Percentiles rank a stretch among this genome's conserved stretches.
Evolutionary conservation across 2,888 invertebrate genomes (phyloP).

Genomic region (Acleris holmiana): DNA sequence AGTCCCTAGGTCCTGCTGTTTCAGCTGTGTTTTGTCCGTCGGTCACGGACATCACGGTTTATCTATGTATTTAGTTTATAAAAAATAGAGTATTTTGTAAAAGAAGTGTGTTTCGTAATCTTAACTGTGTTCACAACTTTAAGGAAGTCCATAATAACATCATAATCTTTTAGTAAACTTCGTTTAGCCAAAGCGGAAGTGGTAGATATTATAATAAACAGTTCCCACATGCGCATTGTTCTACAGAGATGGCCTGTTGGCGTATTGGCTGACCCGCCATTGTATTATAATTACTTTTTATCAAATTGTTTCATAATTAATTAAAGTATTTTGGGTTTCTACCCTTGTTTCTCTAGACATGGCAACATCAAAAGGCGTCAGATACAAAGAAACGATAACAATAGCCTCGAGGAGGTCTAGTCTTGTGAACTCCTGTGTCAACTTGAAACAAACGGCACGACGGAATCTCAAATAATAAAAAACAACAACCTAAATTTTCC

Average conservation of each 20-base stretch:
- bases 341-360: neutral
- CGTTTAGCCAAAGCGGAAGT: too few species aligned
- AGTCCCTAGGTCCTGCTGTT: too few species aligned
- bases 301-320: conserved; percentile 21
- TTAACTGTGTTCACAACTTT: too few species aligned
- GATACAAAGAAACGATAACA: conserved; percentile 13
- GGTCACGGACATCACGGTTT: too few species aligned
- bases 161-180: too few species aligned
- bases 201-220: too few species aligned
- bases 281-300: conserved; percentile 33
- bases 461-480: conserved; percentile 7
- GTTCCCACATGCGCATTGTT: conserved; percentile 24
- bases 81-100: too few species aligned
- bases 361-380: conserved; percentile 6
- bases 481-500: neutral
- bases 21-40: too few species aligned
- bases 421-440: conserved; percentile 19
- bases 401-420: neutral
- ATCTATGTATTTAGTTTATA: too few species aligned
- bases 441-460: conserved; percentile 6
- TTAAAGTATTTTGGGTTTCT: conserved; percentile 16
- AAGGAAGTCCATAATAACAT: too few species aligned
- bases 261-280: conserved; percentile 18
- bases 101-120: too few species aligned
- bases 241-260: conserved; percentile 11